Conservation (phyloP, 1,140 invertebrate genomes). For the Drosophila setifemur region DNA sequence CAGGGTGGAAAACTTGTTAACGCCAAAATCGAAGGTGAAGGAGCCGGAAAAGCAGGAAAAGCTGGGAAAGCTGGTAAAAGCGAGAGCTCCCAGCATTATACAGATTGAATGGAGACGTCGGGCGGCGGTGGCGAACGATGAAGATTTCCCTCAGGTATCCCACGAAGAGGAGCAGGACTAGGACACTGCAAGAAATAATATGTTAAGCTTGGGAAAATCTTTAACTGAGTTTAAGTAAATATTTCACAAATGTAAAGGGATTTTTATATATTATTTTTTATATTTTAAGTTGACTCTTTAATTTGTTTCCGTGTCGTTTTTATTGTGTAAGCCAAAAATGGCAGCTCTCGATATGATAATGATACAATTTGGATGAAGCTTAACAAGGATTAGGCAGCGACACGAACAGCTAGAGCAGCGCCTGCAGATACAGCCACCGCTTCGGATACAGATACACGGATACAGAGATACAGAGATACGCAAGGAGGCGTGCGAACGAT, state of each 20-base stretch:
- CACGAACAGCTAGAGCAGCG: neutral
- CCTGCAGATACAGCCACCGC: neutral
- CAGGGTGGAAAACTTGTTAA: slow-evolving; percentile 69
- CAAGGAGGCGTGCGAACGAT: slow-evolving; percentile 11
- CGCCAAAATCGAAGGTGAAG: slow-evolving; percentile 49
- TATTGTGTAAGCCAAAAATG: slow-evolving; percentile 59
- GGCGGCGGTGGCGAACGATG: slow-evolving; percentile 28
- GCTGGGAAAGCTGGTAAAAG: neutral
- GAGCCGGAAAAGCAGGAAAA: neutral
- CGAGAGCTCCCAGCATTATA: slow-evolving; percentile 14
- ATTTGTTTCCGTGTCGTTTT: neutral
- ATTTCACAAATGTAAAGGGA: too few relatives aligned
- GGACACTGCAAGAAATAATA: neutral
- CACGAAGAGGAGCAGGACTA: neutral
- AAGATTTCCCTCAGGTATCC: slow-evolving; percentile 71
- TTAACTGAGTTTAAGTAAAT: neutral
- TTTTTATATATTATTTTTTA: too few relatives aligned
- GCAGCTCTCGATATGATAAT: slow-evolving; percentile 75
- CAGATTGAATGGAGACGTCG: slow-evolving; percentile 47
- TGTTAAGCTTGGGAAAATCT: too few relatives aligned
- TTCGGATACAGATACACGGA: neutral
- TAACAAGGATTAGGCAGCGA: slow-evolving; percentile 61
- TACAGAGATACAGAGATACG: neutral
- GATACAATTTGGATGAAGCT: slow-evolving; percentile 77
- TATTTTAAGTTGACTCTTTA: too few relatives aligned